Evolutionary conservation across 2,888 invertebrate species (phyloP).

Genomic region (Punctoribates punctum): DNA sequence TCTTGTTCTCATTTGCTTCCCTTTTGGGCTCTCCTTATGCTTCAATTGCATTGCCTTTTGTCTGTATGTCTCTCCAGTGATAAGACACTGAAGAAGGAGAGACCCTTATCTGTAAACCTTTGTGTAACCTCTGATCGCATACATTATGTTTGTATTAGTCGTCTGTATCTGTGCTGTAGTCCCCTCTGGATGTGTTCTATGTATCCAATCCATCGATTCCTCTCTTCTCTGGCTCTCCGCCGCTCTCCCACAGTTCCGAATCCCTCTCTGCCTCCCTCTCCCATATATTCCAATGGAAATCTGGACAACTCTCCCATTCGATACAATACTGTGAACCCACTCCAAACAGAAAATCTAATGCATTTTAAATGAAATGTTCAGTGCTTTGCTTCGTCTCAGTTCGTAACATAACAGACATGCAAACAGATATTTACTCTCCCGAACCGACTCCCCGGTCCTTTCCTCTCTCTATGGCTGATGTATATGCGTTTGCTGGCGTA

Average conservation of each 20-base stretch:
- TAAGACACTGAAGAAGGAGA: not conserved
- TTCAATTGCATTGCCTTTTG: not conserved
- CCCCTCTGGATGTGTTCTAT: constrained; percentile 30
- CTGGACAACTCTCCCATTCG: not conserved
- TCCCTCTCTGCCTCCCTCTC: not conserved
- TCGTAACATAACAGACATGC: not conserved
- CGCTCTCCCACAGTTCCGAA: not conserved
- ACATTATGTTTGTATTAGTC: constrained; percentile 16
- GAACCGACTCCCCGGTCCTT: not conserved
- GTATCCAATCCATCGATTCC: constrained; percentile 27
- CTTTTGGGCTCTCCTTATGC: no score
- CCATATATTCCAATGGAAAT: no score
- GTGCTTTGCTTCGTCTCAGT: constrained; percentile 37
- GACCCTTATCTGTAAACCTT: not conserved
- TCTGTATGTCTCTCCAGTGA: not conserved
- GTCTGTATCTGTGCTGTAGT: not conserved
- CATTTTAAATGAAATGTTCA: constrained; percentile 38
- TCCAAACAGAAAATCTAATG: constrained; percentile 27
- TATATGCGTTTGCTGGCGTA: not conserved
- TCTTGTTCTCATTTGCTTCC: no score
- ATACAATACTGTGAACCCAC: constrained; percentile 12
- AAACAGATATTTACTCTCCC: constrained; percentile 6
- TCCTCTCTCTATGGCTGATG: not conserved
- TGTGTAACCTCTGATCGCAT: constrained; percentile 9
- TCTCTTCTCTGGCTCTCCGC: not conserved